Conservation (phyloP, 1,140 invertebrate genomes). For the Caerostris darwini region DNA sequence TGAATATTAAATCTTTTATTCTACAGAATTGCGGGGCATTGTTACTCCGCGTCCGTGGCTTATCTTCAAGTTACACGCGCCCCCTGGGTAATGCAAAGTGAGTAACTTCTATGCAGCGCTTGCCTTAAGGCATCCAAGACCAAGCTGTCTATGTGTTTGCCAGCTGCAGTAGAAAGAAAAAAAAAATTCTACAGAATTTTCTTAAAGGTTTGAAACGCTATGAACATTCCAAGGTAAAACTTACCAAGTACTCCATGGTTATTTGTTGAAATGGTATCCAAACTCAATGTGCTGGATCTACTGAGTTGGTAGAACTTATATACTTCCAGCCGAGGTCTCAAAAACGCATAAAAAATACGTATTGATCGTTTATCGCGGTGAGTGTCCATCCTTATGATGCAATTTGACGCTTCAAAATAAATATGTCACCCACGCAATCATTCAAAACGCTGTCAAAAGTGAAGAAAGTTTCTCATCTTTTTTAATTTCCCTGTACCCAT, state of each 20-base stretch:
- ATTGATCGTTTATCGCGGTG: conserved; percentile 49
- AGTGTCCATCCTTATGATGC: conserved; percentile 43
- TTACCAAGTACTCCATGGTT: conserved; percentile 60
- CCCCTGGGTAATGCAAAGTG: too few species aligned
- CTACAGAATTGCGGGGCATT: too few species aligned
- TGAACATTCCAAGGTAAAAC: neutral
- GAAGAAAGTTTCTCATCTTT: conserved; percentile 56
- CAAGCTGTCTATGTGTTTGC: too few species aligned
- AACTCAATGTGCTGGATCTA: neutral
- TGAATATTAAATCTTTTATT: too few species aligned
- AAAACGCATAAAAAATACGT: conserved; percentile 13
- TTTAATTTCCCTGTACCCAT: conserved; percentile 71
- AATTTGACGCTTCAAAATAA: conserved; percentile 57
- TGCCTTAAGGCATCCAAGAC: too few species aligned
- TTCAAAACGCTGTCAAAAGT: conserved; percentile 53
- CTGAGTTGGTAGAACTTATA: neutral
- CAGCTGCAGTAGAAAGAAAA: too few species aligned
- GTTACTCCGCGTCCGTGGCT: too few species aligned
- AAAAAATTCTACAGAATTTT: too few species aligned
- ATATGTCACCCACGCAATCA: conserved; percentile 65
- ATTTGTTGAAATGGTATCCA: conserved; percentile 41
- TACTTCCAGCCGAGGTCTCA: conserved; percentile 8
- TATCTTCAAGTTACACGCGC: too few species aligned
- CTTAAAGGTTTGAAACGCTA: neutral
- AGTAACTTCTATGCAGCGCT: too few species aligned